These are phyloP conservation scores for Boleophthalmus pectinirostris DNA, from an alignment of 2,113 vertebrate species.

Conservation along the genomic window DNA sequence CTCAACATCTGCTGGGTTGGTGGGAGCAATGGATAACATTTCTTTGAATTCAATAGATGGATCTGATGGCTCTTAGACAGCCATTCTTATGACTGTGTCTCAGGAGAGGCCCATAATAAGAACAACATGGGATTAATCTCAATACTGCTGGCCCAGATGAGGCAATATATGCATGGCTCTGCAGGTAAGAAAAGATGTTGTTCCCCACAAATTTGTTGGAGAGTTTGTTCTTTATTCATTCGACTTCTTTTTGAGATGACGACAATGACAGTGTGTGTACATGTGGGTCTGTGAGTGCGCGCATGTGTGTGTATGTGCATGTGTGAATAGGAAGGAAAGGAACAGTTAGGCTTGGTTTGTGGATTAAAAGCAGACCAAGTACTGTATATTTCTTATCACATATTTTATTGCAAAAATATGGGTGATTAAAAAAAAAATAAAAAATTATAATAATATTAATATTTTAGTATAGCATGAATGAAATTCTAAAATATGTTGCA, in stretches of 20 bases:
- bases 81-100: constrained; percentile 73
- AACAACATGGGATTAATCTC: constrained; percentile 77
- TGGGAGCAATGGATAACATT: constrained; percentile 75
- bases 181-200: constrained; percentile 43
- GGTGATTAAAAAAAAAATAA: too few relatives aligned
- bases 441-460: too few relatives aligned
- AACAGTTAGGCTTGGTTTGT: neutral
- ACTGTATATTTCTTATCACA: neutral
- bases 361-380: neutral
- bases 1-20: constrained; percentile 76
- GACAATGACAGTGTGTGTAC: neutral
- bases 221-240: constrained; percentile 35
- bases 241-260: constrained; percentile 17
- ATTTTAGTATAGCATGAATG: too few relatives aligned
- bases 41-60: constrained; percentile 78
- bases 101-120: constrained; percentile 77
- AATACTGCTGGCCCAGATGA: constrained; percentile 57
- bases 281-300: neutral
- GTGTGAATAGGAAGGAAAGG: neutral
- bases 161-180: constrained; percentile 67
- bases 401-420: neutral
- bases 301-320: neutral
- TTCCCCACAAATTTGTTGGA: constrained; percentile 61
- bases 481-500: too few relatives aligned
- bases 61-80: constrained; percentile 76